phyloP scores from a whole-genome alignment of 2,797 vertebrate species.

The Leptatherina wallacei region DNA sequence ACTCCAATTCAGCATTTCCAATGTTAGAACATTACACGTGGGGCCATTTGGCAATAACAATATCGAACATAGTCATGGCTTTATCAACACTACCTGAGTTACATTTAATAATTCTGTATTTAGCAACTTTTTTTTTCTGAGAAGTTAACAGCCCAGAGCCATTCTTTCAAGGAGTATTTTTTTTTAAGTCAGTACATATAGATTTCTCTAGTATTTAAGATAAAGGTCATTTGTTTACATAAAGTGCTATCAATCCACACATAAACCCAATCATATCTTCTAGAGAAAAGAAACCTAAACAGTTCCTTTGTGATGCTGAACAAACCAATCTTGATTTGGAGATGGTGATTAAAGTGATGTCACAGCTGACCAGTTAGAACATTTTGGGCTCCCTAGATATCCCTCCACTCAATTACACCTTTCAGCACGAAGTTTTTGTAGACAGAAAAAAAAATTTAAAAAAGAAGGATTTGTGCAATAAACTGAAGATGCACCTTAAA shows the following conservation, averaged over 20 bases:
- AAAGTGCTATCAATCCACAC: constrained; percentile 85
- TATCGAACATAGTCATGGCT: constrained; percentile 81
- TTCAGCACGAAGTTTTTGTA: constrained; percentile 21
- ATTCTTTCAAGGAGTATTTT: constrained; percentile 78
- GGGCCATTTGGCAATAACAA: constrained; percentile 65
- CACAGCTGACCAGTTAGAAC: constrained; percentile 49
- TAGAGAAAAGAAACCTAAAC: constrained; percentile 48
- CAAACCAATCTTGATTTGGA: constrained; percentile 60
- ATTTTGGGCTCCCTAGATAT: constrained; percentile 60
- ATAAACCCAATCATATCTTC: constrained; percentile 72
- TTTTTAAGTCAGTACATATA: constrained; percentile 76
- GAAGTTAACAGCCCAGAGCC: constrained; percentile 82
- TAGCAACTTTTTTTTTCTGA: constrained; percentile 64
- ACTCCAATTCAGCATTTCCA: constrained; percentile 65
- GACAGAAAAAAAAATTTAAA: background rate
- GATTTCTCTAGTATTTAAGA: constrained; percentile 77
- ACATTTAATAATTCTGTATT: constrained; percentile 79
- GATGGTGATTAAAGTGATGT: constrained; percentile 54
- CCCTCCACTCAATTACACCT: constrained; percentile 46
- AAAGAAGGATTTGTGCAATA: constrained; percentile 42
- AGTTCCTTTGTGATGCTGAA: constrained; percentile 43
- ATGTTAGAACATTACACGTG: constrained; percentile 56
- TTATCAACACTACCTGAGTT: constrained; percentile 85
- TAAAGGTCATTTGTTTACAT: constrained; percentile 81
- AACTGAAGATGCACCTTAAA: constrained; percentile 43